These are phyloP conservation scores for Drusus annulatus DNA, from an alignment of 1,140 invertebrate species.

Conservation along the genomic window DNA sequence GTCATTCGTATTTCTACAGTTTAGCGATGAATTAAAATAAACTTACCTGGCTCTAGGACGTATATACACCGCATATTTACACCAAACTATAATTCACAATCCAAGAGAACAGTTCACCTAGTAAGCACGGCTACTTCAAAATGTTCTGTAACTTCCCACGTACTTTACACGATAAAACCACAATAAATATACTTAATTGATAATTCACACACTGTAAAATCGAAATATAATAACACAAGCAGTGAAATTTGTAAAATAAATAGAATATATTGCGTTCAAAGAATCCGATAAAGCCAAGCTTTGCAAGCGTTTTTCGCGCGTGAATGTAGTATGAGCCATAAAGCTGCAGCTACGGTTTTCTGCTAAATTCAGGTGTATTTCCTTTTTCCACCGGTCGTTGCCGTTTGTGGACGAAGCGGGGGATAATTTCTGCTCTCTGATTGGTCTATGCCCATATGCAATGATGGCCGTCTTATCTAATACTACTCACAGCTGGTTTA, in stretches of 20 bases:
- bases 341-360: conserved; percentile 46
- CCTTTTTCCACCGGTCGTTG: conserved; percentile 62
- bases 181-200: conserved; percentile 3
- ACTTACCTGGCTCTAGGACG: conserved; percentile 8
- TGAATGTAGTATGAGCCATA: conserved; percentile 71
- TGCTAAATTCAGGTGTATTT: conserved; percentile 71
- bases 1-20: background rate
- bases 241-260: conserved; percentile 15
- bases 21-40: conserved; percentile 27
- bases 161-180: conserved; percentile 2
- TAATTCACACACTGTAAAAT: conserved; percentile 4
- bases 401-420: background rate
- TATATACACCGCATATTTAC: conserved; percentile 10
- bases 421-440: conserved; percentile 24
- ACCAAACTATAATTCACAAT: conserved; percentile 18
- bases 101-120: conserved; percentile 21
- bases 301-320: conserved; percentile 65
- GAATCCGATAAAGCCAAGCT: conserved; percentile 69
- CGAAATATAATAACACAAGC: background rate
- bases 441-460: conserved; percentile 24
- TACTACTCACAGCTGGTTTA: conserved; percentile 38
- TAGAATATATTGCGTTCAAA: background rate
- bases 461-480: conserved; percentile 44
- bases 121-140: background rate
- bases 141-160: background rate